These are phyloP conservation scores for Barnardius zonarius DNA, from an alignment of 2,113 vertebrate genomes.

Conservation along the genomic window DNA sequence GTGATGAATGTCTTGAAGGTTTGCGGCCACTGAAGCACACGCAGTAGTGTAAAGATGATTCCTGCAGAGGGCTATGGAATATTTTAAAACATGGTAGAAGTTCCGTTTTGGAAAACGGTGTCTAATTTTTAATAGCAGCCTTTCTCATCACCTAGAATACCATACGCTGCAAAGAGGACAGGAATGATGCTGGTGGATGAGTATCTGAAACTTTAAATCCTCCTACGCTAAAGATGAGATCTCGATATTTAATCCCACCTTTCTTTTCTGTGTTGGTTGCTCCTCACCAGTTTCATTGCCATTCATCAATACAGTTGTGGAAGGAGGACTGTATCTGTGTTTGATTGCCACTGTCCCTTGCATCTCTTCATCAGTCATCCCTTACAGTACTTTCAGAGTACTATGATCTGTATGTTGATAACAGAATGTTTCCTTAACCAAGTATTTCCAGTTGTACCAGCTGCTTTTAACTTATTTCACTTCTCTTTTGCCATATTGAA, in stretches of 20 bases:
- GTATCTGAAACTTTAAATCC: background rate
- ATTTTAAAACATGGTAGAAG: background rate
- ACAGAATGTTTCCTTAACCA: background rate
- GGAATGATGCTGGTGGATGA: background rate
- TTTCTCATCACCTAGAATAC: background rate
- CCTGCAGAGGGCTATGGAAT: background rate
- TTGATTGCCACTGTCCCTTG: background rate
- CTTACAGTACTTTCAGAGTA: background rate
- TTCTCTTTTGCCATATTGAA: background rate
- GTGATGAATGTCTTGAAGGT: background rate
- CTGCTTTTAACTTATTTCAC: background rate
- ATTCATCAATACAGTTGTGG: background rate
- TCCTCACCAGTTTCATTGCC: background rate
- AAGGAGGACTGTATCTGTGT: background rate
- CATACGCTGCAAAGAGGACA: rapidly evolving
- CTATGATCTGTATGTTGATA: background rate
- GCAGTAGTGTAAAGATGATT: background rate
- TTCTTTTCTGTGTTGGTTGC: background rate
- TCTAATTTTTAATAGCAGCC: background rate
- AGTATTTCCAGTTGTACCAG: background rate
- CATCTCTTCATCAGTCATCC: background rate
- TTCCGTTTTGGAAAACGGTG: background rate
- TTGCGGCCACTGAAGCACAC: background rate
- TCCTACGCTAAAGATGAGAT: background rate
- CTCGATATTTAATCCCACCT: background rate